Evolutionary conservation across 30 jellyfish, hydroid and myxozoan species (phyloP).

Genomic region (Aurelia sp.): DNA sequence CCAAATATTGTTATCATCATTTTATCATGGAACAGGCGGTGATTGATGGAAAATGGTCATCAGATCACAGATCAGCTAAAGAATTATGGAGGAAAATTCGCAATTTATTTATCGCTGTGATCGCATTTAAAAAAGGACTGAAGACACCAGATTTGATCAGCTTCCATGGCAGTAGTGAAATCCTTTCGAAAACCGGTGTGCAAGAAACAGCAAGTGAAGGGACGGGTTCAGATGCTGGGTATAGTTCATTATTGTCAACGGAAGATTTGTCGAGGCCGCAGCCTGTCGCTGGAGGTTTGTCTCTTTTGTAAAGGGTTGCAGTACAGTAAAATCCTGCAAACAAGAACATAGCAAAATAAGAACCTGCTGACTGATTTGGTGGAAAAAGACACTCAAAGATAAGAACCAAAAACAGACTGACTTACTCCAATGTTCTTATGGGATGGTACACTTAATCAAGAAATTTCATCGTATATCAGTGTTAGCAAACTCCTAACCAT

Average conservation of each 20-base stretch:
- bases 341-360: too few relatives aligned
- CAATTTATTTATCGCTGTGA: conserved; percentile 62
- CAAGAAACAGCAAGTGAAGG: conserved; percentile 91
- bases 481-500: too few relatives aligned
- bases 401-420: too few relatives aligned
- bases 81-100: conserved; percentile 84
- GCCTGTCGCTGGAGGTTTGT: conserved; percentile 81
- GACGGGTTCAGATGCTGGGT: conserved; percentile 90
- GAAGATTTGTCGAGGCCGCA: conserved; percentile 88
- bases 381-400: too few relatives aligned
- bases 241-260: conserved; percentile 85
- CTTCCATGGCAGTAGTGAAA: conserved; percentile 50
- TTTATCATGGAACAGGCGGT: conserved; percentile 76
- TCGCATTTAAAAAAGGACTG: conserved; percentile 73
- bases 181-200: conserved; percentile 8
- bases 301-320: not conserved
- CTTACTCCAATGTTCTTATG: too few relatives aligned
- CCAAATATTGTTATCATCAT: not conserved
- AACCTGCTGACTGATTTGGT: too few relatives aligned
- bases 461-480: too few relatives aligned
- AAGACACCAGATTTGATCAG: conserved; percentile 64
- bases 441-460: too few relatives aligned
- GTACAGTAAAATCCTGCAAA: too few relatives aligned
- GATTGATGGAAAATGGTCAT: conserved; percentile 91
- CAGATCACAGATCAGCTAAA: conserved; percentile 77